Conservation (phyloP, 2,888 invertebrate genomes). For the Melanotus villosus region DNA sequence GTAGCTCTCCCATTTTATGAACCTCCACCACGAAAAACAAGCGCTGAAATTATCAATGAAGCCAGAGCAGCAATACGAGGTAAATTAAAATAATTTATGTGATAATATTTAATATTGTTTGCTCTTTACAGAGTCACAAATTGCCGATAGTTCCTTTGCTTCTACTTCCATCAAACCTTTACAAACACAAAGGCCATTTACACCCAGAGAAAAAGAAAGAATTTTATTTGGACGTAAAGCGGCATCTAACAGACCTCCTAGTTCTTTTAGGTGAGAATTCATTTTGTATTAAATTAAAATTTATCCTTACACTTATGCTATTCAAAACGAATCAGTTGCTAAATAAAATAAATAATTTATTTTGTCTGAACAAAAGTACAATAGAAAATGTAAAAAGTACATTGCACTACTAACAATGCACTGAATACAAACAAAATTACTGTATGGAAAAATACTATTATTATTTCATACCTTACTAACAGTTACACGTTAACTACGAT, state of each 20-base stretch:
- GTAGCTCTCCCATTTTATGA: slow-evolving; percentile 73
- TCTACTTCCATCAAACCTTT: slow-evolving; percentile 71
- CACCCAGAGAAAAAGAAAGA: slow-evolving; percentile 85
- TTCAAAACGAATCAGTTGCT: too few relatives aligned
- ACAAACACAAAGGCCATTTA: slow-evolving; percentile 88
- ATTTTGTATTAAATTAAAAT: too few relatives aligned
- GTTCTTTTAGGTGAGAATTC: slow-evolving; percentile 81
- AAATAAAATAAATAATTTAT: too few relatives aligned
- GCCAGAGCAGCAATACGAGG: slow-evolving; percentile 75
- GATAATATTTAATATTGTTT: too few relatives aligned
- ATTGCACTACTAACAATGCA: too few relatives aligned
- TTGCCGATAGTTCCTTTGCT: slow-evolving; percentile 63
- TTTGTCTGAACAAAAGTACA: too few relatives aligned
- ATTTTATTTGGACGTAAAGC: slow-evolving; percentile 79
- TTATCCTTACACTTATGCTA: too few relatives aligned
- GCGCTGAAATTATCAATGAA: slow-evolving; percentile 86
- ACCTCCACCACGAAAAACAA: slow-evolving; percentile 78
- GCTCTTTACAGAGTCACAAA: slow-evolving; percentile 64
- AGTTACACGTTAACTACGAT: too few relatives aligned
- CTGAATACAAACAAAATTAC: too few relatives aligned
- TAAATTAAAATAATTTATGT: slow-evolving; percentile 51
- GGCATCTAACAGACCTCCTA: slow-evolving; percentile 77
- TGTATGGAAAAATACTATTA: too few relatives aligned
- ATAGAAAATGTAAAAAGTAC: too few relatives aligned
- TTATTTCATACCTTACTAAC: too few relatives aligned